phyloP scores from a whole-genome alignment of 2,888 invertebrate genomes.

The Acrobasis repandana region DNA sequence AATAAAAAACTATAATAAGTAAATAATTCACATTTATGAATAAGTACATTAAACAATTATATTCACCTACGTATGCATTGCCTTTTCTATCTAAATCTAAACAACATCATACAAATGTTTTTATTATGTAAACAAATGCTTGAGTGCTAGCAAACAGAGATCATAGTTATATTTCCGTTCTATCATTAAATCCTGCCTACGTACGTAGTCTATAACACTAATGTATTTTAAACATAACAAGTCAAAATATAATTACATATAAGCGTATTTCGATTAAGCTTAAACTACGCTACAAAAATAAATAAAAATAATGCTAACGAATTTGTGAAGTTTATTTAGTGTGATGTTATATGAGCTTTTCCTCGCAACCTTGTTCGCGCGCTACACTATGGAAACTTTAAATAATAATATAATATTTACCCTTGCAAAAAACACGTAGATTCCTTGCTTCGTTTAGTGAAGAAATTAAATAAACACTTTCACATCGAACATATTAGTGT shows the following conservation, averaged over 20 bases:
- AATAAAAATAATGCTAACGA: conserved; percentile 39
- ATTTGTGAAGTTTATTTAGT: background rate
- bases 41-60: conserved; percentile 30
- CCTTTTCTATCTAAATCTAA: conserved; percentile 21
- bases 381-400: too few relatives aligned
- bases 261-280: conserved; percentile 60
- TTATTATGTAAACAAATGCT: conserved; percentile 42
- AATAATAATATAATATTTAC: too few relatives aligned
- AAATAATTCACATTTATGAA: background rate
- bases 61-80: conserved; percentile 21
- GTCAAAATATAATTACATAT: conserved; percentile 43
- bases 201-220: conserved; percentile 26
- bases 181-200: conserved; percentile 40
- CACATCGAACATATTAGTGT: too few relatives aligned
- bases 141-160: conserved; percentile 54
- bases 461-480: too few relatives aligned
- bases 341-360: too few relatives aligned
- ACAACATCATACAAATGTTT: conserved; percentile 32
- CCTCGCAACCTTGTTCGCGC: too few relatives aligned
- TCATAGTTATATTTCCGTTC: conserved; percentile 42
- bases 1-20: too few relatives aligned
- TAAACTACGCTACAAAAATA: conserved; percentile 39
- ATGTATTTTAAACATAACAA: conserved; percentile 31
- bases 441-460: too few relatives aligned
- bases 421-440: too few relatives aligned